These are phyloP conservation scores for Bombus confusus DNA, from an alignment of 1,140 invertebrate genomes.

Conservation along the genomic window DNA sequence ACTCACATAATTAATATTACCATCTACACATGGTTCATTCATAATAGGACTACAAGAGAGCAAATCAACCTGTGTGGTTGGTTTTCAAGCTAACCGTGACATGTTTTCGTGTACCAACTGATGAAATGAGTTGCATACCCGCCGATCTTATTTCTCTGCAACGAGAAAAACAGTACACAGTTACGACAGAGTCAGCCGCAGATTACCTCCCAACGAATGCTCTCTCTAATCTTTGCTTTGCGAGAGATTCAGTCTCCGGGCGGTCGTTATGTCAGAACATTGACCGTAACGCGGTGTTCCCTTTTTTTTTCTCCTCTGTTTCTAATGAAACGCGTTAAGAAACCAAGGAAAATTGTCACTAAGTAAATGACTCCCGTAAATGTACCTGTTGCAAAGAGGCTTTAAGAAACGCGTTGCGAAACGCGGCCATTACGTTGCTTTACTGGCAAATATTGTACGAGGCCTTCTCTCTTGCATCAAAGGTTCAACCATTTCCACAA, in stretches of 20 bases:
- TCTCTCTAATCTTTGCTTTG: constrained; percentile 14
- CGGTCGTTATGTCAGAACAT: constrained; percentile 30
- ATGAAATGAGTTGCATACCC: constrained; percentile 1
- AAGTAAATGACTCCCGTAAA: constrained; percentile 52
- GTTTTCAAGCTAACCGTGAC: background rate
- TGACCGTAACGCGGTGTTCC: constrained; percentile 27
- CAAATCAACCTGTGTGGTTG: background rate
- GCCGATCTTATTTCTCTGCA: constrained; percentile 1
- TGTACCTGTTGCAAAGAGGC: constrained; percentile 16
- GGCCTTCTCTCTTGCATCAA: constrained; percentile 14
- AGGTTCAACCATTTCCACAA: background rate
- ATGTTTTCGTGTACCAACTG: background rate
- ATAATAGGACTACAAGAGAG: background rate
- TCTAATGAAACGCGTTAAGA: constrained; percentile 51
- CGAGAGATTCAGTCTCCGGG: background rate
- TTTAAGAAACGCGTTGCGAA: constrained; percentile 55
- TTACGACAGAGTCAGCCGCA: constrained; percentile 9
- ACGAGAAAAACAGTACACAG: constrained; percentile 12
- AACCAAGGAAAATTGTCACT: constrained; percentile 58
- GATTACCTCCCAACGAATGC: constrained; percentile 11
- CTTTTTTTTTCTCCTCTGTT: background rate
- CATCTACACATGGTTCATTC: background rate
- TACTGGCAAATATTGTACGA: constrained; percentile 26
- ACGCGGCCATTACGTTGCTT: constrained; percentile 29
- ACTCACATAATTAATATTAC: background rate